Percentiles rank a stretch among this genome's conserved stretches.
Evolutionary conservation across 2,888 invertebrate genomes (phyloP).

Genomic region (Drosophila nr. fundita): DNA sequence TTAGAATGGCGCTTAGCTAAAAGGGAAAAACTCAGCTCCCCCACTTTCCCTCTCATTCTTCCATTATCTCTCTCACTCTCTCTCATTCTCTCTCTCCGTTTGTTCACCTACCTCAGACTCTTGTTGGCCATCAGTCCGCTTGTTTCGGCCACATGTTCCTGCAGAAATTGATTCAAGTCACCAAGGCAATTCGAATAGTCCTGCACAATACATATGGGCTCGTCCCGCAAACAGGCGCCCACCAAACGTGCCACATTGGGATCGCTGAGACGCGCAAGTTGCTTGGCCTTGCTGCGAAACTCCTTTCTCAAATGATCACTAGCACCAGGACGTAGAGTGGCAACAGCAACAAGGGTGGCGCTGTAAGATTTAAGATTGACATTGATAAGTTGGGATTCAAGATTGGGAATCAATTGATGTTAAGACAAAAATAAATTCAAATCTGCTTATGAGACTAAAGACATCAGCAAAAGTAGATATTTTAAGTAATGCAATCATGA

Average conservation of each 20-base stretch:
- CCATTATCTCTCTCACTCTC: not conserved
- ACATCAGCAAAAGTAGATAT: not conserved
- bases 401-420: not conserved
- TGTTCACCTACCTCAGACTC: constrained; percentile 88
- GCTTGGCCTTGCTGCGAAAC: constrained; percentile 90
- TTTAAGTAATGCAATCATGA: not conserved
- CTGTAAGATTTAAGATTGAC: constrained; percentile 50
- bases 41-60: not conserved
- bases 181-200: constrained; percentile 89
- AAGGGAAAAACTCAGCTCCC: constrained; percentile 6
- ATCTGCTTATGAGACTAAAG: not conserved
- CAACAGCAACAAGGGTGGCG: constrained; percentile 89
- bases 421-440: not conserved
- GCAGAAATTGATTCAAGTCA: constrained; percentile 93
- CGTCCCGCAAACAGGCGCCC: constrained; percentile 90
- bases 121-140: constrained; percentile 86
- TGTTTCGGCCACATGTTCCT: constrained; percentile 91
- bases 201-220: constrained; percentile 91
- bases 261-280: constrained; percentile 89
- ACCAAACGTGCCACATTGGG: constrained; percentile 90
- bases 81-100: not conserved
- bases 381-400: not conserved
- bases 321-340: constrained; percentile 88
- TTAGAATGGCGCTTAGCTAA: constrained; percentile 42
- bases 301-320: constrained; percentile 88